A percentile compares a stretch with the other conserved stretches of the same genome.
Evolutionary conservation across 2,888 invertebrate species (phyloP).

Genomic region (Allophyes oxyacanthae): DNA sequence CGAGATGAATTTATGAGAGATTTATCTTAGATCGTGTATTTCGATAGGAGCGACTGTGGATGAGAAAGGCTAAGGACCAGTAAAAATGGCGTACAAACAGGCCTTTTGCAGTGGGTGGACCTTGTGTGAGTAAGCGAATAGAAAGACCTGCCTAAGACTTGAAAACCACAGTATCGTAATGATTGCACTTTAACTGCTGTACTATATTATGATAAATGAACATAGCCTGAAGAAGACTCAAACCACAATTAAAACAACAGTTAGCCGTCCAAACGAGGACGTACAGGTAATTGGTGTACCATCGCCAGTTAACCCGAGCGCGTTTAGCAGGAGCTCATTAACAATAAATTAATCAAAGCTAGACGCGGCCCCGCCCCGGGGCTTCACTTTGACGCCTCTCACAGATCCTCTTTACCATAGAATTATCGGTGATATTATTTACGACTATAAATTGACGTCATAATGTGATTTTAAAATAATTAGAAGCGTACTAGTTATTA

Average conservation of each 20-base stretch:
- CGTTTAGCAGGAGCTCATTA: constrained; percentile 78
- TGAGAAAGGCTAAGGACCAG: too few species aligned
- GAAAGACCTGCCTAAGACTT: too few species aligned
- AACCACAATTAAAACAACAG: constrained; percentile 52
- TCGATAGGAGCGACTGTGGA: too few species aligned
- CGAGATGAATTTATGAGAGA: too few species aligned
- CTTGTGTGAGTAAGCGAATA: too few species aligned
- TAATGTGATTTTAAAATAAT: constrained; percentile 34
- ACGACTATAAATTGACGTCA: constrained; percentile 49
- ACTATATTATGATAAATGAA: constrained; percentile 31
- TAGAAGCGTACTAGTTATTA: constrained; percentile 15
- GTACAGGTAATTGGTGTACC: constrained; percentile 34
- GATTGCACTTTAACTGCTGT: constrained; percentile 1
- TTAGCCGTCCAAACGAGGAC: constrained; percentile 28
- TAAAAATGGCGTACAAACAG: too few species aligned
- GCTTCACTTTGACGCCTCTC: constrained; percentile 51
- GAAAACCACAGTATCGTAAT: too few species aligned
- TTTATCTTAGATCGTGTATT: too few species aligned
- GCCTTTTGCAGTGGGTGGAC: too few species aligned
- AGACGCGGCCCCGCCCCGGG: constrained; percentile 51
- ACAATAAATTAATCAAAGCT: constrained; percentile 79
- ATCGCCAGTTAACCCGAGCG: constrained; percentile 49
- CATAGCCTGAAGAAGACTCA: constrained; percentile 8
- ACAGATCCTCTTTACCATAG: constrained; percentile 33
- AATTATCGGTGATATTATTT: constrained; percentile 55